phyloP scores from a whole-genome alignment of 64 coral and sea anemone species.

The Porites australiensis region DNA sequence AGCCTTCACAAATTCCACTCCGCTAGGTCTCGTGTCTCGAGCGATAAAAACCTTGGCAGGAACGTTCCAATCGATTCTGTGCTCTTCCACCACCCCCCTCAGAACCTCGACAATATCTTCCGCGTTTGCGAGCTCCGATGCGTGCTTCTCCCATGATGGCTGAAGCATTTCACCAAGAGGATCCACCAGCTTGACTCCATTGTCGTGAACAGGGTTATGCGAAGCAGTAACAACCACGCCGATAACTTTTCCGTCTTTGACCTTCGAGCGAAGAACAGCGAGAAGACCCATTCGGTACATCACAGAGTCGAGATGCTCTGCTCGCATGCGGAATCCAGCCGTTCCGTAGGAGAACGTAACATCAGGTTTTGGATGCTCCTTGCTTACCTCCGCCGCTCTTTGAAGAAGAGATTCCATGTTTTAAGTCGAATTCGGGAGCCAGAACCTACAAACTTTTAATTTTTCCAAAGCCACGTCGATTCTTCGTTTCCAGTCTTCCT shows the following conservation, averaged over 20 bases:
- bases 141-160: constrained; percentile 94
- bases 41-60: constrained; percentile 80
- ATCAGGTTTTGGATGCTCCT: constrained; percentile 79
- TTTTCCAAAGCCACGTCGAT: constrained; percentile 21
- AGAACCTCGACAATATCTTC: constrained; percentile 62
- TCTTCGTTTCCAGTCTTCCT: not conserved
- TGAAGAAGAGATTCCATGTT: constrained; percentile 73
- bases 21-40: constrained; percentile 92
- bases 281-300: constrained; percentile 99
- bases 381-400: constrained; percentile 67
- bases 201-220: constrained; percentile 94
- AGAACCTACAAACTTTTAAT: not conserved
- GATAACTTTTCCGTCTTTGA: constrained; percentile 75
- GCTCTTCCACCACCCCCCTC: constrained; percentile 47
- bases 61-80: constrained; percentile 57
- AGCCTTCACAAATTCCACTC: constrained; percentile 70
- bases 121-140: constrained; percentile 86
- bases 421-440: not conserved
- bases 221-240: constrained; percentile 95
- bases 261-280: constrained; percentile 87
- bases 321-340: constrained; percentile 84
- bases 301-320: constrained; percentile 78
- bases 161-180: constrained; percentile 96
- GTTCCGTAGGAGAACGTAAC: constrained; percentile 93
- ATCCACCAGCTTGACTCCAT: constrained; percentile 97